These are phyloP conservation scores for Pseudorectes ferrugineus DNA, from an alignment of 2,113 vertebrate species.

Conservation along the genomic window DNA sequence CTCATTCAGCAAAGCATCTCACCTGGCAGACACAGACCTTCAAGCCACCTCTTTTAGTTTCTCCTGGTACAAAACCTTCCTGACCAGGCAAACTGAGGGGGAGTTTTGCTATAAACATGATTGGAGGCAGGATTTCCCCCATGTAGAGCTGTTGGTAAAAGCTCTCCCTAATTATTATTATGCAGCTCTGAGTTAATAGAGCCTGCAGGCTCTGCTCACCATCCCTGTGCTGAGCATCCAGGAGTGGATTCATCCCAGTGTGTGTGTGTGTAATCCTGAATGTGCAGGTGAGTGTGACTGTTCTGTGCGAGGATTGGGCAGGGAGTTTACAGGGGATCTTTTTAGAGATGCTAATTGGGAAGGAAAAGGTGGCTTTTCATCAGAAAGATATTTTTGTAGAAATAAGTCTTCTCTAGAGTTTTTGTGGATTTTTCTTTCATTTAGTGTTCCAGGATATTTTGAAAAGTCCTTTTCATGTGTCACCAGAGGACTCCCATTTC, in stretches of 20 bases:
- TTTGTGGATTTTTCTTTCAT: not conserved
- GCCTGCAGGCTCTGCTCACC: not conserved
- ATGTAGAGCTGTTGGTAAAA: not conserved
- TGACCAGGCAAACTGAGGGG: not conserved
- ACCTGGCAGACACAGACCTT: not conserved
- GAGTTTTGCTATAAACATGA: not conserved
- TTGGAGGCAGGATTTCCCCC: not conserved
- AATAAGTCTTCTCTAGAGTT: not conserved
- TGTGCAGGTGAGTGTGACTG: not conserved
- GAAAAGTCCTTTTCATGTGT: not conserved
- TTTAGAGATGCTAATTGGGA: not conserved
- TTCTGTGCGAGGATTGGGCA: not conserved
- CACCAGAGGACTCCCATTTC: not conserved
- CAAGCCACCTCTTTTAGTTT: not conserved
- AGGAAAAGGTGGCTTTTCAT: not conserved
- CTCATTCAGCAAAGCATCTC: not conserved
- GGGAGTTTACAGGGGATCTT: not conserved
- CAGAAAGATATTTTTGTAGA: not conserved
- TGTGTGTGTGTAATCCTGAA: not conserved
- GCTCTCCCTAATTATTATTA: not conserved
- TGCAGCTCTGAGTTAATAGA: not conserved
- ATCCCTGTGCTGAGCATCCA: not conserved
- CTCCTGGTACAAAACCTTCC: not conserved
- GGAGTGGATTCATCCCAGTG: not conserved
- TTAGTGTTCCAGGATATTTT: not conserved